Evolutionary conservation across 2,113 vertebrate species (phyloP).

Genomic region (Periophthalmodon schlosseri): DNA sequence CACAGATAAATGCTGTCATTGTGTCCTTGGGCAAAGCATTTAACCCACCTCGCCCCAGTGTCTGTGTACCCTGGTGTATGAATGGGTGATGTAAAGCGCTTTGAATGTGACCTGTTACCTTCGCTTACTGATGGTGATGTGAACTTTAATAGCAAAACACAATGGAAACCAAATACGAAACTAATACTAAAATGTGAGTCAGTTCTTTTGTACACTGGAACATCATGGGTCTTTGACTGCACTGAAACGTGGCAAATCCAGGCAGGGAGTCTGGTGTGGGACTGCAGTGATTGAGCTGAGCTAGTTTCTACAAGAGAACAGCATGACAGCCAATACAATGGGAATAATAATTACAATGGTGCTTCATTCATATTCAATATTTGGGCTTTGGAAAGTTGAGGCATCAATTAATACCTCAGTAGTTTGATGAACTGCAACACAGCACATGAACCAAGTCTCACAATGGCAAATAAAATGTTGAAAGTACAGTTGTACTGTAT

Average conservation of each 20-base stretch:
- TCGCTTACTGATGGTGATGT: too few species aligned
- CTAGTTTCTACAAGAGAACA: constrained; percentile 19
- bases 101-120: too few species aligned
- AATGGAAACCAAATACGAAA: background rate
- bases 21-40: too few species aligned
- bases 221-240: background rate
- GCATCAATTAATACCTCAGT: background rate
- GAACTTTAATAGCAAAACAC: background rate
- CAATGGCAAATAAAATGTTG: too few species aligned
- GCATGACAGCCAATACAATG: constrained; percentile 7
- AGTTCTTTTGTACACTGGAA: background rate
- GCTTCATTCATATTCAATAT: constrained; percentile 4
- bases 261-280: constrained; percentile 9
- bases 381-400: background rate
- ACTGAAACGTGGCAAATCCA: background rate
- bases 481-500: too few species aligned
- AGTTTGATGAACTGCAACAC: background rate
- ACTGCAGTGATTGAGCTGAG: constrained; percentile 34
- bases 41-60: too few species aligned
- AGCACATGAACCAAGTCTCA: too few species aligned
- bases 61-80: too few species aligned
- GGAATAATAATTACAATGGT: constrained; percentile 40
- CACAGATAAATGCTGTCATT: too few species aligned
- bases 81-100: too few species aligned
- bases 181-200: background rate